Evolutionary conservation across 2,113 vertebrate genomes (phyloP), one percentile per base, ranked within the genome.

Genomic region (Poicephalus gulielmi): DNA sequence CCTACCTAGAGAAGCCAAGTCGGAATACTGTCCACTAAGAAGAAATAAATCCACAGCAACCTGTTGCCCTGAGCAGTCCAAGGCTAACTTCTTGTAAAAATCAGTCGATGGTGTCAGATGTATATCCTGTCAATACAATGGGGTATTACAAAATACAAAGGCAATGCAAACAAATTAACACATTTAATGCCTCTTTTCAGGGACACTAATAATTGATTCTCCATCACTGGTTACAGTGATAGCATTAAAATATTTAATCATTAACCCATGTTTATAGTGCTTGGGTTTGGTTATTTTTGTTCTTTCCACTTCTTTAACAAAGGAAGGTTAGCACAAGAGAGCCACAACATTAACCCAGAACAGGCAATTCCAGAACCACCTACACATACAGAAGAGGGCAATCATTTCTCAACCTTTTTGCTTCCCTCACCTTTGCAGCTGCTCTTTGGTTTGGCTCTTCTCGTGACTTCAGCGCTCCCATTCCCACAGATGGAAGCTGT

Each of bases 1-100:
- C 98, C 97, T 96, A 99, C 99, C 99, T 27, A 99, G 97, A 55
- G 99, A 99, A 83, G 99, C 99, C 94, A 99, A 97, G 94, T 99
- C 99, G 63, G 99, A 99, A 96, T 99, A 99, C 83, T 99, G 99
- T 41, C 99, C 97, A 75, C 99, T 99, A 83, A 99, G 98, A 97
- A 99, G 98, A 93, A 99, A 99, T 87, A 99, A 98, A 94, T 99
- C 99, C 62, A 99, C 99, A 9, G 99, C 99, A 95, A 99, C 98
- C 92, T 99, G 99, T 83, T 99, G 99, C 46, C 99, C 99, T 13
- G 99, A 99, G 96, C 99, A 99, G 96, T 99, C 99, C 97, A 99
- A 98, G 59, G 99, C 99, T 97, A 99, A 96, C 95, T 99, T 99
- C 98, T 99, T 99, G 96, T 99, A 99, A 96, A 99, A 99, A 95